phyloP scores from a whole-genome alignment of 2,113 vertebrate genomes.

The Urocitellus parryii region DNA sequence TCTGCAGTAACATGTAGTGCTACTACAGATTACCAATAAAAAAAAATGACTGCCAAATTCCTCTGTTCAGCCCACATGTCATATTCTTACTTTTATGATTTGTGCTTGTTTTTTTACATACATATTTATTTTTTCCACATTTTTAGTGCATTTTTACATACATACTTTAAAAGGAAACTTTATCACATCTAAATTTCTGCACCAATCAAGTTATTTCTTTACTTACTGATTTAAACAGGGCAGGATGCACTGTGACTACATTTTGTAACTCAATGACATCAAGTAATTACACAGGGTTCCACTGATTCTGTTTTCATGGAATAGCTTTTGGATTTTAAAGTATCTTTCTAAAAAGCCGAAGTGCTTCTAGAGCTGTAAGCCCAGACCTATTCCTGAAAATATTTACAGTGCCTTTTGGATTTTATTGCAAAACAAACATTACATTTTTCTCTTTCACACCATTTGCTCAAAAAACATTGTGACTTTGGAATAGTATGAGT shows the following conservation, averaged over 20 bases:
- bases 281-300: neutral
- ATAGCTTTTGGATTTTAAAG: neutral
- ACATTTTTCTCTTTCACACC: neutral
- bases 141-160: neutral
- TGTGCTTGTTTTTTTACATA: neutral
- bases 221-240: neutral
- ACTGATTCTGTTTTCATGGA: neutral
- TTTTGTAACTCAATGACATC: neutral
- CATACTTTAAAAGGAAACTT: neutral
- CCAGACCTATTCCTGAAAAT: neutral
- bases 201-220: neutral
- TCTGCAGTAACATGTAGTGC: neutral
- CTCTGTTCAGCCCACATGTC: neutral
- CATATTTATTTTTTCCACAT: no score
- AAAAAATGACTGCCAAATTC: neutral
- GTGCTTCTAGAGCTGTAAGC: neutral
- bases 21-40: neutral
- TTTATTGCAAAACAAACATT: neutral
- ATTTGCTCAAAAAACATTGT: neutral
- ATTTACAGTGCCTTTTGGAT: neutral
- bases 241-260: neutral
- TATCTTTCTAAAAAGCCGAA: neutral
- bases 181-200: neutral
- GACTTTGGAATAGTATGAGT: neutral
- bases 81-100: neutral